Base-by-base conservation (phyloP, 2,797 vertebrate genomes). In the Cyprinodon diabolis region DNA sequence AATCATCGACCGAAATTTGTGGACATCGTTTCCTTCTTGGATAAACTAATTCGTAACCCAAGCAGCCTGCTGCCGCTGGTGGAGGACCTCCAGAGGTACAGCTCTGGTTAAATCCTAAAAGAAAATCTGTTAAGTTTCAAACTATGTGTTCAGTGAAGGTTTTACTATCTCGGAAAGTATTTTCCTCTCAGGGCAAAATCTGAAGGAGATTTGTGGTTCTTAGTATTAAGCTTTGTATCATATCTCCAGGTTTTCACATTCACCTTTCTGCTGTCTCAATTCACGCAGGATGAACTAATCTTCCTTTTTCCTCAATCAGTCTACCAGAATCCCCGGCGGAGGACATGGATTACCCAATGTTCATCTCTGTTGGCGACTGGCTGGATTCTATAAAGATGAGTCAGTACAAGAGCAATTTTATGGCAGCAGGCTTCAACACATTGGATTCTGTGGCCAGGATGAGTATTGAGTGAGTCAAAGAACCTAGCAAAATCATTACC, bases 331-430 rank as follows among this genome's bases (percentile, higher is more conserved):
- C 94, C 84, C 94, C 95, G 1, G 93, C 91, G 77, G 95, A 96
- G 70, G 91, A 95, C 67, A 92, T 94, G 80, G 95, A 95, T 76
- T 95, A 95, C 81, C 95, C 94, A 37, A 92, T 99, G 90, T 97
- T 98, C 93, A 96, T 99, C 93, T 98, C 98, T 85, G 96, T 99
- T 12, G 95, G 96, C 75, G 98, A 99, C 91, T 99, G 98, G 98
- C 93, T 99, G 91, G 98, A 99, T 91, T 97, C 97, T 84, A 98
- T 99, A 90, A 99, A 99, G 93, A 99, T 99, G 98, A 97, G 96
- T 90, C 98, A 99, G 90, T 99, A 99, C 93, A 99, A 97, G 92
- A 97, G 94, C 91, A 98, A 96, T 92, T 99, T 99, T 91, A 95
- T 99, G 95, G 96, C 96, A 79, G 95, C 96, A 76, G 97, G 98